phyloP scores from a whole-genome alignment of 2,888 invertebrate genomes.

The Alsophila aescularia region DNA sequence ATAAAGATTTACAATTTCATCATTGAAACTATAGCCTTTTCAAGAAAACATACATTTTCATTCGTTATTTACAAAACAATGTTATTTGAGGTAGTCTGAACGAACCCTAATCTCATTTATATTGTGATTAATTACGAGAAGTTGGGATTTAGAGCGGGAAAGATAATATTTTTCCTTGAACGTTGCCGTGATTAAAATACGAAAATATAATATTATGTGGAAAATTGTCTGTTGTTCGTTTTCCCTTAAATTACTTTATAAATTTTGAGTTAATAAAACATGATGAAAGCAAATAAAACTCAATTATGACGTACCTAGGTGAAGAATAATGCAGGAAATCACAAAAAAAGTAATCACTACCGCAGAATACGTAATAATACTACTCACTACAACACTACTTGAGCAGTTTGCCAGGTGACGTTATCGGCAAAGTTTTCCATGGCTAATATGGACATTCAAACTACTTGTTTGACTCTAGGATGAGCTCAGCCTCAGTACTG shows the following conservation, averaged over 20 bases:
- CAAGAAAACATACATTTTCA: neutral
- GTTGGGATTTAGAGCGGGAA: slow-evolving; percentile 33
- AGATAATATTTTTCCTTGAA: slow-evolving; percentile 37
- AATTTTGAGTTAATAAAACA: slow-evolving; percentile 18
- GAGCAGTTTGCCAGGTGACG: too few species aligned
- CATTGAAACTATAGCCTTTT: neutral
- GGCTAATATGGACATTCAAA: too few species aligned
- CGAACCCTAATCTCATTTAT: slow-evolving; percentile 53
- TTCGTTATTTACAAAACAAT: slow-evolving; percentile 43
- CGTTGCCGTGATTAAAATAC: slow-evolving; percentile 30
- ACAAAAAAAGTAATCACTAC: too few species aligned
- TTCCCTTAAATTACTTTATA: slow-evolving; percentile 14
- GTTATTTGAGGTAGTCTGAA: slow-evolving; percentile 45
- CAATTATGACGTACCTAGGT: slow-evolving; percentile 5
- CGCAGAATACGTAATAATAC: too few species aligned
- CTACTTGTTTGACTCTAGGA: too few species aligned
- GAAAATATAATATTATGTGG: slow-evolving; percentile 28
- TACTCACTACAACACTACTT: too few species aligned
- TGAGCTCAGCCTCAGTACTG: too few species aligned
- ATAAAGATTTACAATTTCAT: too few species aligned
- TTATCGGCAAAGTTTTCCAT: too few species aligned
- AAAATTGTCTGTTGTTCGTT: slow-evolving; percentile 24
- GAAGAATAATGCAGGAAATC: neutral
- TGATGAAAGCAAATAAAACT: slow-evolving; percentile 11
- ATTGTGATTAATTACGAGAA: slow-evolving; percentile 58